Evolutionary conservation across 92 coral and sea anemone genomes (phyloP), one percentile per base, ranked within the genome.

Genomic region (Paragorgia papillata): DNA sequence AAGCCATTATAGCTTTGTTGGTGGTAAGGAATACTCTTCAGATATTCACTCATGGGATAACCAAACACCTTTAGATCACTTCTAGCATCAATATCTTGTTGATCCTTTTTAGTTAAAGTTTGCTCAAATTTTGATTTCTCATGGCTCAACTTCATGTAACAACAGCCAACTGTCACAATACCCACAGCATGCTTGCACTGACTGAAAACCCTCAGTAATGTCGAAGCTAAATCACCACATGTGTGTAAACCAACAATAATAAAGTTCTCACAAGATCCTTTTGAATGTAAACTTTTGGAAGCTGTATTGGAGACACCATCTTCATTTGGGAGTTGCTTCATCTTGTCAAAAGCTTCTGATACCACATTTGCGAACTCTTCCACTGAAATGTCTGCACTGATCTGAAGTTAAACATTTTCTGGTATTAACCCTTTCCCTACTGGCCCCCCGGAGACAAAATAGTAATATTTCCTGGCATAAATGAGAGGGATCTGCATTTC

Each of bases 241-340:
- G 78, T 71, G 63, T 71, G 78, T 17, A 71, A 41, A 53, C 78
- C 78, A 53, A 71, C 78, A 55, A 71, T 71, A 5, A 71, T 31
- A 34, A 71, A 46, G 53, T 46, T 46, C 53, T 46, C 14, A 46
- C 12, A 46, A 46, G 17, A 7, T 15, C n/a, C n/a, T 46, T 46
- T 9, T 19, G 19, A 13, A 9, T 62, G 8, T 31, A 19, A 7
- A 7, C 18, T 21, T 21, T 41, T 21, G 30, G 5, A 26, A 12
- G 9, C 15, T 9, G n/a, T 22, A 22, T 9, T 17, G 4, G 73
- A 7, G 25, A 15, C n/a, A 46, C 17, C n/a, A 7, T 46, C 17
- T 37, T 37, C 6, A 46, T 7, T 15, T 6, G 12, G 9, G 2
- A 6, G 12, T 7, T 6, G 17, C 54, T 44, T 6, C 75, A 68